Conservation (phyloP, 2,113 vertebrate genomes). For the Tenrec ecaudatus region DNA sequence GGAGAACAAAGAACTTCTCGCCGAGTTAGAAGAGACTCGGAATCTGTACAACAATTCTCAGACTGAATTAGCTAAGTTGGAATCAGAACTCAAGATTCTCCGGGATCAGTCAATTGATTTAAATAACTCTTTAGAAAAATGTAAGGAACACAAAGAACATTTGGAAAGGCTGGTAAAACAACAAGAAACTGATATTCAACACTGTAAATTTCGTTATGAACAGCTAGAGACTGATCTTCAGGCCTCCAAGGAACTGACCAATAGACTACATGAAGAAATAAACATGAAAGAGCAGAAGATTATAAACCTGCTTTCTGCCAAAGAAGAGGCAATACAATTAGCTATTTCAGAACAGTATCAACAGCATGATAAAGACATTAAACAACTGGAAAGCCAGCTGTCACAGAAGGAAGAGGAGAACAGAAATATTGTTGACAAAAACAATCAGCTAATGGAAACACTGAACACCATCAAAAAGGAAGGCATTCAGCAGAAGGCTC, state of each 20-base stretch:
- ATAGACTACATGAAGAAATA: slow-evolving; percentile 90
- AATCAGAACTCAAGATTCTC: slow-evolving; percentile 87
- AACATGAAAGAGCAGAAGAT: slow-evolving; percentile 93
- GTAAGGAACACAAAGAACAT: slow-evolving; percentile 85
- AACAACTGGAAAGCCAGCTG: slow-evolving; percentile 88
- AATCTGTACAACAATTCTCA: slow-evolving; percentile 82
- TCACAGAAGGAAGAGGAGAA: slow-evolving; percentile 82
- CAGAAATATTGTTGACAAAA: slow-evolving; percentile 85
- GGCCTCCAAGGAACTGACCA: slow-evolving; percentile 90
- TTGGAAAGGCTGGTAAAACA: slow-evolving; percentile 86
- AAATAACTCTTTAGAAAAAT: slow-evolving; percentile 88
- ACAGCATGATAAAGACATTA: slow-evolving; percentile 91
- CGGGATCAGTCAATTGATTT: slow-evolving; percentile 85
- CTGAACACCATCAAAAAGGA: slow-evolving; percentile 89
- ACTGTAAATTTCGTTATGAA: slow-evolving; percentile 90
- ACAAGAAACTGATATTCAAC: slow-evolving; percentile 89
- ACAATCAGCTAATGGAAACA: slow-evolving; percentile 86
- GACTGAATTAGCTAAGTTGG: slow-evolving; percentile 84
- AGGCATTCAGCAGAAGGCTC: slow-evolving; percentile 88
- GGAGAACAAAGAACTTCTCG: slow-evolving; percentile 86
- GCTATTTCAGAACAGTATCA: slow-evolving; percentile 86
- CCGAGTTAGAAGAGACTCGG: slow-evolving; percentile 83
- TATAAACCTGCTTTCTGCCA: slow-evolving; percentile 91
- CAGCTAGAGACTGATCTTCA: slow-evolving; percentile 93
- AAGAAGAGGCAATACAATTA: slow-evolving; percentile 92